Evolutionary conservation across 2,797 vertebrate genomes (phyloP).

Genomic region (Pyrocephalus nanus): DNA sequence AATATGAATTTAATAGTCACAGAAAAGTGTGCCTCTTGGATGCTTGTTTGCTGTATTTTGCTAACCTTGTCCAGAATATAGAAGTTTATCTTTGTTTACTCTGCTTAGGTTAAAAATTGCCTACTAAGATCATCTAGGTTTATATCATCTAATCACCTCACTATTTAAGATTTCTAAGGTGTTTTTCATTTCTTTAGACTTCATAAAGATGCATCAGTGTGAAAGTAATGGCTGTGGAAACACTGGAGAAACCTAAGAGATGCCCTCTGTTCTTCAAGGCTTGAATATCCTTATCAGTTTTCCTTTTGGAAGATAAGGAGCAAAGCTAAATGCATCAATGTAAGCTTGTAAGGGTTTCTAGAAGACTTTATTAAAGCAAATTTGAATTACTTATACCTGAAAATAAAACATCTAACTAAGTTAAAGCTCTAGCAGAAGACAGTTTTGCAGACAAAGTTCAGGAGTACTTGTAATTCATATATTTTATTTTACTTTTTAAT

Average conservation of each 20-base stretch:
- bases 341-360: not conserved
- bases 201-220: not conserved
- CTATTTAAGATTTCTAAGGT: not conserved
- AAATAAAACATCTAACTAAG: not conserved
- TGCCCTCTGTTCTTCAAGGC: not conserved
- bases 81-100: not conserved
- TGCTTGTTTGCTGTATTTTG: not conserved
- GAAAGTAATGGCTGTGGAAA: not conserved
- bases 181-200: not conserved
- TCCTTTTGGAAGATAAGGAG: not conserved
- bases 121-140: not conserved
- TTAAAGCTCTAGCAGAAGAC: not conserved
- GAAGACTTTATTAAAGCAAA: not conserved
- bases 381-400: not conserved
- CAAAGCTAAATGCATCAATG: not conserved
- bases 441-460: not conserved
- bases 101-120: not conserved
- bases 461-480: accelerated
- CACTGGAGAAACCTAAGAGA: not conserved
- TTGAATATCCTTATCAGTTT: not conserved
- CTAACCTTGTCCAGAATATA: not conserved
- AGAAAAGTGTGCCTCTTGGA: not conserved
- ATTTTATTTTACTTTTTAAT: not conserved
- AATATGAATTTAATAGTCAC: not conserved
- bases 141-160: not conserved